Conservation (phyloP, 1,140 invertebrate species). For the Marisa cornuarietis region DNA sequence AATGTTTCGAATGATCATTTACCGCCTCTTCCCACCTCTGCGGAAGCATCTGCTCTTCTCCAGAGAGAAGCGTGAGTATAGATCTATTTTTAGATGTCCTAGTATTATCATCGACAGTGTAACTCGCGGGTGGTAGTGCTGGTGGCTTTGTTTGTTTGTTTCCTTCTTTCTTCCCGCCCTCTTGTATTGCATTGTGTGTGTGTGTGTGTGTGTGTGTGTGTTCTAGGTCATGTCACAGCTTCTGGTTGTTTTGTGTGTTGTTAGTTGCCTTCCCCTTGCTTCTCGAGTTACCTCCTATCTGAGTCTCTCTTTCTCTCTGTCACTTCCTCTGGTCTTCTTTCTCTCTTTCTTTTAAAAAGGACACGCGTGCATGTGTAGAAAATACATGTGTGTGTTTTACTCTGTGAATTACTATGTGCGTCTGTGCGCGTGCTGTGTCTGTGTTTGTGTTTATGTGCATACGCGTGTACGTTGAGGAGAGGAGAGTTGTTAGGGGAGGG, state of each 20-base stretch:
- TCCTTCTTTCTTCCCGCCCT: too few relatives aligned
- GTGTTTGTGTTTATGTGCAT: too few relatives aligned
- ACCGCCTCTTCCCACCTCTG: conserved; percentile 52
- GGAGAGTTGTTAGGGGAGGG: too few relatives aligned
- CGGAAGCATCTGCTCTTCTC: conserved; percentile 53
- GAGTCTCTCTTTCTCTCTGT: neutral
- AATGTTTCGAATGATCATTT: conserved; percentile 59
- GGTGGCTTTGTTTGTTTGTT: too few relatives aligned
- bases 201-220: neutral
- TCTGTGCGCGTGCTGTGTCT: too few relatives aligned
- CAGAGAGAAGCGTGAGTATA: conserved; percentile 52
- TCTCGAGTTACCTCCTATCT: neutral
- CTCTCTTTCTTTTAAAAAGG: neutral
- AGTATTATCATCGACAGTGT: neutral
- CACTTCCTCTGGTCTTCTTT: neutral
- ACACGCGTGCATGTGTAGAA: too few relatives aligned
- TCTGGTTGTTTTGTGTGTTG: neutral
- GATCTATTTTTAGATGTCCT: neutral
- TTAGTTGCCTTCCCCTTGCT: neutral
- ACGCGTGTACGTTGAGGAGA: too few relatives aligned
- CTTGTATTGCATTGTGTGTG: neutral
- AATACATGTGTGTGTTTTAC: too few relatives aligned
- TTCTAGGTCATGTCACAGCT: neutral
- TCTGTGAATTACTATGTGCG: too few relatives aligned
- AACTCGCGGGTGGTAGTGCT: neutral